Evolutionary conservation across 1,140 invertebrate species (phyloP), one percentile per base, ranked within the genome.

Genomic region (Bactericera cockerelli): DNA sequence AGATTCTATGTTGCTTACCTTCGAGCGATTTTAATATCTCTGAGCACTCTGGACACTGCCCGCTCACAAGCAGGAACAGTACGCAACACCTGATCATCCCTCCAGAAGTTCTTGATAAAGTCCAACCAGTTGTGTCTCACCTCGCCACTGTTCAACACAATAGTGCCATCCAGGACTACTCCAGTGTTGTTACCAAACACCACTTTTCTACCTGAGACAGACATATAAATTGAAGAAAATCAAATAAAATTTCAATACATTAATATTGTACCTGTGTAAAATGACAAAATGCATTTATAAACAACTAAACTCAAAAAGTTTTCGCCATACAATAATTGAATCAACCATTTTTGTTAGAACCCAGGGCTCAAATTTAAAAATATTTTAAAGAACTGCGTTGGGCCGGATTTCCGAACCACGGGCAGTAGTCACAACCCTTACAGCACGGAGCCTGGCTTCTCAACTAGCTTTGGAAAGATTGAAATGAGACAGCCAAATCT

Each of bases 91-190:
- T 72, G 72, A 69, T 92, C 87, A 67, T 89, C 81, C 63, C 82
- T 81, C 38, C 74, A 75, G 28, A 92, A 80, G 72, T 89, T 88
- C 70, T 86, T 88, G 56, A 93, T 86, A 55, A 90, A 75, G 72
- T 91, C 87, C 53, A 92, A 74, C 90, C 90, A 93, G 73, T 90
- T 89, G 67, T 89, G 81, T 58, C 89, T 74, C 24, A 93, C 89
- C 80, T 93, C 90, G 13, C 87, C 89, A 62, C 85, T 91, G 70
- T 87, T 90, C 0, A 95, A 77, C 75, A 86, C 86, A 19, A 95
- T 81, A 67, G 88, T 82, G 1, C 90, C 90, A 67, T 93, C 86
- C 36, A 93, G 75, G 69, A 83, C 88, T 3, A 94, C 83, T 14
- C 91, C 90, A 22, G 89, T 92, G 65, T 90, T 86, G 67, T 82